Conservation (phyloP, 2,113 vertebrate species). For the Fregetta grallaria region DNA sequence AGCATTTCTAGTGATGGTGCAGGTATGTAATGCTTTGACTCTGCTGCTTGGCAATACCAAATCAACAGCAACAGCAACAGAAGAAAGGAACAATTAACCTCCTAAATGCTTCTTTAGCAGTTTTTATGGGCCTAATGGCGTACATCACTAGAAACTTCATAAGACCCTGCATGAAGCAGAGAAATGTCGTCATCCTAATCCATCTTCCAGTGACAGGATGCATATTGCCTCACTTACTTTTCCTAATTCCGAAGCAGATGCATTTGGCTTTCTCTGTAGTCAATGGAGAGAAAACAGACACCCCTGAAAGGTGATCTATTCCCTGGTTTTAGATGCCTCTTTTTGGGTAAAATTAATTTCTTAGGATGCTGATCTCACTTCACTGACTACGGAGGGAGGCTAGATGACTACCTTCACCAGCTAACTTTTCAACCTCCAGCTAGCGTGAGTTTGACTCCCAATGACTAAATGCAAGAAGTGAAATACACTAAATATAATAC, state of each 20-base stretch:
- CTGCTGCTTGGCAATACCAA: neutral
- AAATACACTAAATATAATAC: neutral
- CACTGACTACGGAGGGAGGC: too few relatives aligned
- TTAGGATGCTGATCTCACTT: neutral
- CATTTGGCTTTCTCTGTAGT: neutral
- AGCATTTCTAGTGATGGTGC: neutral
- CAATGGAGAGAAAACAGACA: neutral
- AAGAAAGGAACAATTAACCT: neutral
- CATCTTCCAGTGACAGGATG: neutral
- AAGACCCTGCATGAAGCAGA: neutral
- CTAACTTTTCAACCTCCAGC: neutral
- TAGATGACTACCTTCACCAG: neutral
- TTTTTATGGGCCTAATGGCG: neutral
- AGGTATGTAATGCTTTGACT: neutral
- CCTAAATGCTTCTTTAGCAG: neutral
- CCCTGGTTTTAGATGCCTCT: neutral
- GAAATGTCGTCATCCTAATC: too few relatives aligned
- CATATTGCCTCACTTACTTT: neutral
- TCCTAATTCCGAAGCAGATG: neutral
- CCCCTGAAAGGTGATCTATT: neutral
- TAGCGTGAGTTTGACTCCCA: neutral
- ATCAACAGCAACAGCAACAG: neutral
- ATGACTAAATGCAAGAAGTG: neutral
- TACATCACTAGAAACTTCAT: neutral
- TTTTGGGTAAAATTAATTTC: neutral